Conservation (phyloP, 2,888 invertebrate genomes). For the Drosophila neotestacea region DNA sequence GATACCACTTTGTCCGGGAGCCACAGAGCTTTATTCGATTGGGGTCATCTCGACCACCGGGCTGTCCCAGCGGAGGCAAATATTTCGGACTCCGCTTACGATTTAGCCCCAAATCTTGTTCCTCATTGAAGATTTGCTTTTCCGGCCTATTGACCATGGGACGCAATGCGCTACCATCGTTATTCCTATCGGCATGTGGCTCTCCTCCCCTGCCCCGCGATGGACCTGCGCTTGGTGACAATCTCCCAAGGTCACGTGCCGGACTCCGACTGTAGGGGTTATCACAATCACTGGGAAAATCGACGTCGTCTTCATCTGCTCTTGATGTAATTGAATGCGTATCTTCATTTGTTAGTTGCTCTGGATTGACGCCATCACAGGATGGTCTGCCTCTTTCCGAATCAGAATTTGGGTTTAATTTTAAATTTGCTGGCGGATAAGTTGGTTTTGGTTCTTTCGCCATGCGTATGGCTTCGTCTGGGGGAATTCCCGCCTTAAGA, state of each 20-base stretch:
- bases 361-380: not conserved
- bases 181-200: not conserved
- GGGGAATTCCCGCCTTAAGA: constrained; percentile 10
- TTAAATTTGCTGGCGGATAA: constrained; percentile 30
- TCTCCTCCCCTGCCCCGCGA: not conserved
- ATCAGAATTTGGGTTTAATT: not conserved
- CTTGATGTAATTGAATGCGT: too few relatives aligned
- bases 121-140: too few relatives aligned
- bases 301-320: not conserved
- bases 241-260: not conserved
- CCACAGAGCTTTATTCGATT: constrained; percentile 11
- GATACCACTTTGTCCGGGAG: constrained; percentile 37
- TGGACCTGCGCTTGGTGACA: not conserved
- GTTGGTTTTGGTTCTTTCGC: constrained; percentile 35
- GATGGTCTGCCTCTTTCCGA: not conserved
- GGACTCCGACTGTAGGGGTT: constrained; percentile 14
- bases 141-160: not conserved
- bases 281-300: too few relatives aligned
- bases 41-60: constrained; percentile 4
- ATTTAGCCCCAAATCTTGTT: not conserved
- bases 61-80: not conserved
- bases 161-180: not conserved
- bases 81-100: not conserved
- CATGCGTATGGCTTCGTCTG: constrained; percentile 27
- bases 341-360: not conserved